Conservation (phyloP, 2,113 vertebrate genomes). For the human region DNA sequence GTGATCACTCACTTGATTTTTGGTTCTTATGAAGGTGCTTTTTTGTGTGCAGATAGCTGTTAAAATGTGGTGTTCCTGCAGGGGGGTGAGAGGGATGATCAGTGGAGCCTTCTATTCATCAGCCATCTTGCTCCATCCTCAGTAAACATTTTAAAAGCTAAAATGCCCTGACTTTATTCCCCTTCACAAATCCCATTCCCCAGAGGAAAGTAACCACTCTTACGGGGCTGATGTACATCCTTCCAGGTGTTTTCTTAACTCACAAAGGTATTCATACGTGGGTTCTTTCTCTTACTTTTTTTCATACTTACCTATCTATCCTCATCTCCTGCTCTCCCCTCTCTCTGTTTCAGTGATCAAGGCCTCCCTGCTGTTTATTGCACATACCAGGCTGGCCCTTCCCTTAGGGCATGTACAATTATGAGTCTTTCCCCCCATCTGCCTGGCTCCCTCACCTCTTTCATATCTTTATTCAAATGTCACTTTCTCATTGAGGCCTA, state of each 20-base stretch:
- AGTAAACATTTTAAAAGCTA: not conserved
- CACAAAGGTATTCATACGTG: not conserved
- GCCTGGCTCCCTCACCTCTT: not conserved
- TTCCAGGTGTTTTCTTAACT: not conserved
- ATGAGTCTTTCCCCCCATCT: too few relatives aligned
- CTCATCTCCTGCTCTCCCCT: not conserved
- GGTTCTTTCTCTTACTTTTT: not conserved
- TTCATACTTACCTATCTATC: not conserved
- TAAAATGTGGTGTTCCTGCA: too few relatives aligned
- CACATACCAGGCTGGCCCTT: not conserved
- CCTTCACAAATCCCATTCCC: not conserved
- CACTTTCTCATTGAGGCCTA: not conserved
- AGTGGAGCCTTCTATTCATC: too few relatives aligned
- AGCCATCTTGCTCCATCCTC: too few relatives aligned
- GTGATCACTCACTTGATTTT: too few relatives aligned
- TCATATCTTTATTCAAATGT: not conserved
- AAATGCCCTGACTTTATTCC: not conserved
- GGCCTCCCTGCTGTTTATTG: not conserved
- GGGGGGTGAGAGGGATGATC: too few relatives aligned
- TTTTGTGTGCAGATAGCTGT: too few relatives aligned
- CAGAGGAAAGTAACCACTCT: not conserved
- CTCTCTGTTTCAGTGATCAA: not conserved
- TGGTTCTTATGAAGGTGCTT: too few relatives aligned
- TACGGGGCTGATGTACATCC: not conserved
- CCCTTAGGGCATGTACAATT: not conserved